phyloP scores from a whole-genome alignment of 2,888 invertebrate species.

The Germaria angustata region DNA sequence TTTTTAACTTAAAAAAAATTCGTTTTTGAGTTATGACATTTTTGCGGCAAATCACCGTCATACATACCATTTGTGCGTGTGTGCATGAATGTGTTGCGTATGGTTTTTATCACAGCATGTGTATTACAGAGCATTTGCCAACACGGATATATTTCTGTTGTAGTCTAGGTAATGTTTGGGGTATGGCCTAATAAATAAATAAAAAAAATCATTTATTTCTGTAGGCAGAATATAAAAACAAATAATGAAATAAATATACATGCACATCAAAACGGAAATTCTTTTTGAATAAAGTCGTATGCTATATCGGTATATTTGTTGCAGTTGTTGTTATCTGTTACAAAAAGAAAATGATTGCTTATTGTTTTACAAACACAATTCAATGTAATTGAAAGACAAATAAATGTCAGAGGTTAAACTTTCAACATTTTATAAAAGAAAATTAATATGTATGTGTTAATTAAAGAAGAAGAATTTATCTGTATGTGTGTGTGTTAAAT shows the following conservation, averaged over 20 bases:
- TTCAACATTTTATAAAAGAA: not conserved
- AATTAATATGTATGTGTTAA: not conserved
- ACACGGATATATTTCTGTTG: not conserved
- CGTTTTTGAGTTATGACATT: no score
- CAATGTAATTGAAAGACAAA: not conserved
- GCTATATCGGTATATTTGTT: not conserved
- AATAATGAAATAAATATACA: slow-evolving; percentile 13
- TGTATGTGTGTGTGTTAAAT: not conserved
- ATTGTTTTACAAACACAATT: slow-evolving; percentile 35
- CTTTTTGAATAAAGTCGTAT: slow-evolving; percentile 23
- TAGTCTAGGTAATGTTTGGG: slow-evolving; percentile 48
- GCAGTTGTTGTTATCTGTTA: slow-evolving; percentile 14
- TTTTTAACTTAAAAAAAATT: no score
- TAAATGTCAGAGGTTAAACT: slow-evolving; percentile 10
- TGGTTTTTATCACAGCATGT: slow-evolving; percentile 37
- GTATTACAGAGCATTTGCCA: not conserved
- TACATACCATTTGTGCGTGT: not conserved
- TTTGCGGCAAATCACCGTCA: no score
- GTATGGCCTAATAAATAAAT: slow-evolving; percentile 53
- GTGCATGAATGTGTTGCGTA: not conserved
- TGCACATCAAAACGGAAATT: slow-evolving; percentile 41
- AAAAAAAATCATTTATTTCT: slow-evolving; percentile 54
- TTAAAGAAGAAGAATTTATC: no score
- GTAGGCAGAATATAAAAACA: slow-evolving; percentile 23
- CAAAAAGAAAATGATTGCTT: slow-evolving; percentile 40